Evolutionary conservation across 2,797 vertebrate genomes (phyloP), one percentile per base, ranked within the genome.

Genomic region (Tamandua tetradactyla): DNA sequence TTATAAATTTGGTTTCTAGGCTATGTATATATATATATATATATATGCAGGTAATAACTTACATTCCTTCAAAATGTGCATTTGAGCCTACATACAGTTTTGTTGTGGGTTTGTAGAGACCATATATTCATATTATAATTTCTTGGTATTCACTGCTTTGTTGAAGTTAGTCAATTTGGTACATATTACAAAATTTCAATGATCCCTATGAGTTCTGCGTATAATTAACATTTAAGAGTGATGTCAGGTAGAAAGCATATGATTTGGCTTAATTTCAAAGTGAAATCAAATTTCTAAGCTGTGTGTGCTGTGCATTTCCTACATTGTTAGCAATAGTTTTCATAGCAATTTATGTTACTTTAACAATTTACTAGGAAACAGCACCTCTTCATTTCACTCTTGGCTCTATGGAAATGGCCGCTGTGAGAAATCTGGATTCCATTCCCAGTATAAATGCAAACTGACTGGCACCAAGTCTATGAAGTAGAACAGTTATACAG

Each of bases 351-450:
- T 90, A 68, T 68, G 17, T 69, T 83, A 89, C 81, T 78, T 44
- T 75, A 59, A 87, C 35, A 89, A 61, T 92, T 89, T 87, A 72
- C 52, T 32, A 89, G 87, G 64, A 69, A 89, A 68, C 5, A 68
- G 52, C 17, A 55, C 27, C 74, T 93, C 69, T 90, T 86, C 64
- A 20, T 94, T 96, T 95, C 52, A 68, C 18, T 93, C 40, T 90
- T 91, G 89, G 68, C 78, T 97, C 30, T 71, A 11, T 72, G 55
- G 22, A 88, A 93, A 84, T 9, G 13, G 81, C 68, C 81, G 93
- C 92, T 95, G 87, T 86, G 68, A 93, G 62, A 68, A 86, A 90
- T 83, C 87, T 97, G 93, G 74, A 89, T 80, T 92, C 13, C 37
- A 49, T 92, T 83, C 62, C 79, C 66, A 49, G 25, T 37, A 18